Evolutionary conservation across 2,113 vertebrate species (phyloP).

Genomic region (Edolisoma coerulescens): DNA sequence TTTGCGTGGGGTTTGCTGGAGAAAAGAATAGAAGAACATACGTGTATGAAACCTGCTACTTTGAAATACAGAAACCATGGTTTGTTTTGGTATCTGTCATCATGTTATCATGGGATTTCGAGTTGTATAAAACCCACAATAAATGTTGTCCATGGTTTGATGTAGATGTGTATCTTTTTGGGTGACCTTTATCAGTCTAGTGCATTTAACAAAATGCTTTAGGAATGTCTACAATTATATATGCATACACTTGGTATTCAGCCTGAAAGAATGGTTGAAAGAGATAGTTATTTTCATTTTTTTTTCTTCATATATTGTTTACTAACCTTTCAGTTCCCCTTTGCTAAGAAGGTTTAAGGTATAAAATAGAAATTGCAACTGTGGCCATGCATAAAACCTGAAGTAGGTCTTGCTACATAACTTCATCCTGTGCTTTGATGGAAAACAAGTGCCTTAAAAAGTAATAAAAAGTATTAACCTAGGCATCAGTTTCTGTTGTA

Average conservation of each 20-base stretch:
- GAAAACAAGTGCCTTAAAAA: background rate
- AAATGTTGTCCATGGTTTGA: background rate
- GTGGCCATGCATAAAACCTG: background rate
- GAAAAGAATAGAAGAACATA: background rate
- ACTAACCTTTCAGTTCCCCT: background rate
- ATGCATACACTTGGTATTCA: background rate
- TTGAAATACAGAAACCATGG: background rate
- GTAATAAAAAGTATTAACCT: background rate
- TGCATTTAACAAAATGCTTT: background rate
- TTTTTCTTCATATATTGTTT: background rate
- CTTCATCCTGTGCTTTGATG: background rate
- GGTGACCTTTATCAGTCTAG: background rate
- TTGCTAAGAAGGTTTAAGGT: background rate
- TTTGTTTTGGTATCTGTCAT: background rate
- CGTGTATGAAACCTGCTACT: background rate
- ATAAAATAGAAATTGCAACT: background rate
- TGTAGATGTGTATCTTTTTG: background rate
- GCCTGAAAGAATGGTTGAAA: background rate
- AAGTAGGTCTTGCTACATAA: background rate
- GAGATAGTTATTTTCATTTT: background rate
- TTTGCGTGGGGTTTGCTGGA: background rate
- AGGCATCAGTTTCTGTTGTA: background rate
- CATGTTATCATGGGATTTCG: background rate
- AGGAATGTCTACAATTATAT: background rate
- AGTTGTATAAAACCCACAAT: background rate